These are phyloP conservation scores for Ctenoplectra terminalis DNA, from an alignment of 1,140 invertebrate genomes.

Conservation along the genomic window DNA sequence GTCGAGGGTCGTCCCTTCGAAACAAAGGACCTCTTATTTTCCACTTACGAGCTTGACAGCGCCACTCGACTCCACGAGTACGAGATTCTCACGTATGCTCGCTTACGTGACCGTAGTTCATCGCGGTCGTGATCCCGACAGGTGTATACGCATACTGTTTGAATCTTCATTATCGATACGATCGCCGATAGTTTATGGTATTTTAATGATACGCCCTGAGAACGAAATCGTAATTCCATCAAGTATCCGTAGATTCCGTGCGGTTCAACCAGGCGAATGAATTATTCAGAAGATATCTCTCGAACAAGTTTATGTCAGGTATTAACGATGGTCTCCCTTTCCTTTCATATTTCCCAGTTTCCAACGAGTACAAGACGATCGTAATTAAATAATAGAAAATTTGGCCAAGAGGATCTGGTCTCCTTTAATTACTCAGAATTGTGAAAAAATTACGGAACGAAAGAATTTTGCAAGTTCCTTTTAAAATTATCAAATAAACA, in stretches of 20 bases:
- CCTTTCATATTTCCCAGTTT: not conserved
- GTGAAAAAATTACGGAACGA: not conserved
- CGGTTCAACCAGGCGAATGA: not conserved
- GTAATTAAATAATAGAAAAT: not conserved
- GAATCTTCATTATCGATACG: constrained; percentile 37
- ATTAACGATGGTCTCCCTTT: not conserved
- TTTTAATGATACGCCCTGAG: constrained; percentile 31
- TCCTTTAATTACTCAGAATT: not conserved
- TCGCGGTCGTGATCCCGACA: constrained; percentile 70
- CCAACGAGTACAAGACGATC: not conserved
- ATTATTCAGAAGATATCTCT: constrained; percentile 14
- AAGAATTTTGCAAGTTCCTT: not conserved
- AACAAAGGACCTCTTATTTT: constrained; percentile 80
- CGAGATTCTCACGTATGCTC: constrained; percentile 74
- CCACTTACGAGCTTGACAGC: constrained; percentile 73
- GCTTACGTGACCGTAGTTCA: constrained; percentile 72
- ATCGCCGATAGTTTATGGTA: constrained; percentile 38
- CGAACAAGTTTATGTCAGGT: constrained; percentile 14
- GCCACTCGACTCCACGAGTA: constrained; percentile 60
- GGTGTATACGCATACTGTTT: constrained; percentile 66
- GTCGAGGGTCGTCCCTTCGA: constrained; percentile 63
- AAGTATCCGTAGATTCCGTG: not conserved
- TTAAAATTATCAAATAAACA: not conserved
- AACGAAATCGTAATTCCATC: not conserved
- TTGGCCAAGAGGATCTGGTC: not conserved